Conservation (phyloP, 2,113 vertebrate genomes). For the Calidris pygmaea region DNA sequence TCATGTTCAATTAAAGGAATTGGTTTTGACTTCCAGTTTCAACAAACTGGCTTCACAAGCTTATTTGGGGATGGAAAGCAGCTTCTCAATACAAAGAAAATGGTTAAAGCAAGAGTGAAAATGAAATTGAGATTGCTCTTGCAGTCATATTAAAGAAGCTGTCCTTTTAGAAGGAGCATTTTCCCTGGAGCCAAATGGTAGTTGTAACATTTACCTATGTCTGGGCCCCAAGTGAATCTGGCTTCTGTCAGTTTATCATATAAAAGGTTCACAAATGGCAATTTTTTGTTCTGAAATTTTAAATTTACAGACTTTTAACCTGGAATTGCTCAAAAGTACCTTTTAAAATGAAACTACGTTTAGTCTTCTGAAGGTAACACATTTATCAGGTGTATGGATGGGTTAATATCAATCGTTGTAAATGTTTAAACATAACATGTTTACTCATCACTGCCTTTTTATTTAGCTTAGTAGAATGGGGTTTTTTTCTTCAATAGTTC, state of each 20-base stretch:
- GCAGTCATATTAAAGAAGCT: neutral
- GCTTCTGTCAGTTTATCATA: neutral
- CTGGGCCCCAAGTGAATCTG: neutral
- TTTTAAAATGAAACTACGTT: neutral
- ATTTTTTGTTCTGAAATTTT: neutral
- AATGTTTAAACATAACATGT: neutral
- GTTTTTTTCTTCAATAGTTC: neutral
- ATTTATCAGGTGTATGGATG: neutral
- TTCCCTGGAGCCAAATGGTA: neutral
- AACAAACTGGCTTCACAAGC: neutral
- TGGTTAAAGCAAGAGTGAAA: neutral
- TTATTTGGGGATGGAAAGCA: neutral
- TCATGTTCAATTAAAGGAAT: neutral
- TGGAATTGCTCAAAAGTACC: neutral
- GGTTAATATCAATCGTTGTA: neutral
- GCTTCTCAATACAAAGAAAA: neutral
- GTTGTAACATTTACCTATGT: neutral
- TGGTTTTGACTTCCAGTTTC: neutral
- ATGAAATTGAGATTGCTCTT: neutral
- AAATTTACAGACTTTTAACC: neutral
- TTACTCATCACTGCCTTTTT: neutral
- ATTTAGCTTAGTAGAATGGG: neutral
- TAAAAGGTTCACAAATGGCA: neutral
- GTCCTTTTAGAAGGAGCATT: neutral
- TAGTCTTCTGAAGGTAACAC: neutral